Evolutionary conservation across 2,888 invertebrate genomes (phyloP), one percentile per base, ranked within the genome.

Genomic region (Andrena praecox): DNA sequence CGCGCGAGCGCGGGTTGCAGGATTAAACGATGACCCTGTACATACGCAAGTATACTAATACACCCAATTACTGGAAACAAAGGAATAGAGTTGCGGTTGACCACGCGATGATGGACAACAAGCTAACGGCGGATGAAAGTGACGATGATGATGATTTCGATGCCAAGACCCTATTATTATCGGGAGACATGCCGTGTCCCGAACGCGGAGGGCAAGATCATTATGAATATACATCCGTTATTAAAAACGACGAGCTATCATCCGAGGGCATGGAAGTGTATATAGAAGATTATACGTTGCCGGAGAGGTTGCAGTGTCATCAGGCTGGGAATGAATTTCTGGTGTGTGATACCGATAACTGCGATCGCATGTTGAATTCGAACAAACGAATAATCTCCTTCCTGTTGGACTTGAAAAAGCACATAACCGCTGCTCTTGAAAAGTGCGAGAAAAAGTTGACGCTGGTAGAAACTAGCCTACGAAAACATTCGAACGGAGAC

Each of bases 351-450:
- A 8, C 60, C 2, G 48, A 69, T 10, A 50, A 80, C 10, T 75
- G 29, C n/a, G 29, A 48, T 1, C 50, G 94, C 12, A 93, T 94
- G 4, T 83, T 95, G 59, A 90, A 93, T 1, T 85, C 94, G 0
- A 95, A 95, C 88, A 94, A 93, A 88, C 84, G 93, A 72, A 90
- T 94, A 56, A 94, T 94, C 16, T 93, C 94, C 60, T 93, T 93
- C 73, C 85, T 95, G 10, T 78, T 85, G 12, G 87, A 89, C n/a
- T 90, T 95, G 0, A 94, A 94, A 86, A 91, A 89, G 59, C 89
- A 93, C 42, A 89, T 95, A 4, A 83, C 86, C 0, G 54, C 71
- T 0, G 90, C 94, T 2, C 89, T 95, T 7, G 71, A 85, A 0
- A 93, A 95, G 78, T 95, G 95, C 62, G 91, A 93, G 27, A 82